phyloP scores from a whole-genome alignment of 2,113 vertebrate species.

The Corythoichthys intestinalis region DNA sequence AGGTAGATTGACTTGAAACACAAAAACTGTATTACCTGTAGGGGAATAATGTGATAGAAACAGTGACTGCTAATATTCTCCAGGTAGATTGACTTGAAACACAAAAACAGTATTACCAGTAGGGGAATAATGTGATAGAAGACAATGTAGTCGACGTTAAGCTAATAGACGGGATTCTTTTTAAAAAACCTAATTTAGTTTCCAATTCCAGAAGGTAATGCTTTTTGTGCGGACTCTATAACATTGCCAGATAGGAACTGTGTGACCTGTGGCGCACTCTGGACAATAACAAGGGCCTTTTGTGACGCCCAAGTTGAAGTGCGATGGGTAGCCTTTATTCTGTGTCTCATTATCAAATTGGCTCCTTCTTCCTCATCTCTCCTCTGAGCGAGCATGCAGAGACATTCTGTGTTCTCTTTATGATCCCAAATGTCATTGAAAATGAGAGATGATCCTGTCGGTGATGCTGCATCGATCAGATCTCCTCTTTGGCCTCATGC shows the following conservation, averaged over 20 bases:
- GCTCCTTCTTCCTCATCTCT: slow-evolving; percentile 33
- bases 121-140: slow-evolving; percentile 25
- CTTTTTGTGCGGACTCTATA: slow-evolving; percentile 21
- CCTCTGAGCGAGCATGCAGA: slow-evolving; percentile 15
- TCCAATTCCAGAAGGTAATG: slow-evolving; percentile 38
- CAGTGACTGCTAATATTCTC: slow-evolving; percentile 10
- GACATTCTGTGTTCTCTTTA: slow-evolving; percentile 31
- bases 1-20: slow-evolving; percentile 34
- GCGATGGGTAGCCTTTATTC: slow-evolving; percentile 35
- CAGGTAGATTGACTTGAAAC: slow-evolving; percentile 36
- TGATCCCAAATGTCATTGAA: slow-evolving; percentile 36
- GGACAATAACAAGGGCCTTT: slow-evolving; percentile 51
- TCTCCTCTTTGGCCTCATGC: slow-evolving; percentile 9
- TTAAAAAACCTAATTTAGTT: slow-evolving; percentile 34
- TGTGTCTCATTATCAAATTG: slow-evolving; percentile 61
- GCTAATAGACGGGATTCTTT: slow-evolving; percentile 14
- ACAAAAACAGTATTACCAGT: slow-evolving; percentile 28
- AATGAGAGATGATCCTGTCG: slow-evolving; percentile 19
- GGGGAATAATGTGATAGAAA: slow-evolving; percentile 23
- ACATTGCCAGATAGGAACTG: slow-evolving; percentile 35
- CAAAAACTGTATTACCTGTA: slow-evolving; percentile 29
- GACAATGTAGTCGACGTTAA: slow-evolving; percentile 12
- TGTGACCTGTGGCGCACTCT: slow-evolving; percentile 39
- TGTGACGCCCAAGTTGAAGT: slow-evolving; percentile 26
- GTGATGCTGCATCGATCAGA: slow-evolving; percentile 24